Percentiles rank a stretch among this genome's conserved stretches.
These are phyloP conservation scores for Nineta flava DNA, from an alignment of 2,888 invertebrate species.

Conservation along the genomic window DNA sequence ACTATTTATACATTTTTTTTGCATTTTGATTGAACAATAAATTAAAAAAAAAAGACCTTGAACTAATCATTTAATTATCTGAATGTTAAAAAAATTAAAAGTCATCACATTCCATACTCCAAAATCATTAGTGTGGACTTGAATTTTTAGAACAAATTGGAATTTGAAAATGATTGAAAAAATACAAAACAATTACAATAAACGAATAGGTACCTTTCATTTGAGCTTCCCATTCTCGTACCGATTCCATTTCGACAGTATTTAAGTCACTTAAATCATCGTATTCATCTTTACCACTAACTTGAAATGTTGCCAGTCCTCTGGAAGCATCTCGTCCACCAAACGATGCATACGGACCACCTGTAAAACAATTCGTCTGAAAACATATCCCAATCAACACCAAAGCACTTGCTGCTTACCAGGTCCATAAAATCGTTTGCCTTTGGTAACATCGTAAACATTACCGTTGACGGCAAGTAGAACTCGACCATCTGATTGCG, in stretches of 20 bases:
- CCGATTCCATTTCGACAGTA: constrained; percentile 86
- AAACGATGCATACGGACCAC: constrained; percentile 86
- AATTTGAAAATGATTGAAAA: neutral
- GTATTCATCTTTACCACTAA: constrained; percentile 68
- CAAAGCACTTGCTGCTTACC: constrained; percentile 41
- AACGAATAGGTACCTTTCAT: constrained; percentile 57
- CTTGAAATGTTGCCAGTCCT: constrained; percentile 85
- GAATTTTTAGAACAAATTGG: too few relatives aligned
- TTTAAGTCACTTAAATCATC: constrained; percentile 92
- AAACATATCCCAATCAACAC: too few relatives aligned
- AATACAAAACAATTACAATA: neutral
- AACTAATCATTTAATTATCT: too few relatives aligned
- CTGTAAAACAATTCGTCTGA: constrained; percentile 31
- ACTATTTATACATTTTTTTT: too few relatives aligned
- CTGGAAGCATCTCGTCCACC: constrained; percentile 92
- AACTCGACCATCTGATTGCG: constrained; percentile 70
- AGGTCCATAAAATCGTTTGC: constrained; percentile 84
- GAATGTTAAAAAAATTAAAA: too few relatives aligned
- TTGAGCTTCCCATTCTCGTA: constrained; percentile 94
- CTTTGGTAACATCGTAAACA: constrained; percentile 88
- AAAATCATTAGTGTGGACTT: too few relatives aligned
- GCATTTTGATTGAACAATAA: too few relatives aligned
- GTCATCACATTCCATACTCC: too few relatives aligned
- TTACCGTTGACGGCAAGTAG: constrained; percentile 87
- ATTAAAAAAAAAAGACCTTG: too few relatives aligned